Evolutionary conservation across 2,113 vertebrate species (phyloP).

Genomic region (Percopsis transmontana): DNA sequence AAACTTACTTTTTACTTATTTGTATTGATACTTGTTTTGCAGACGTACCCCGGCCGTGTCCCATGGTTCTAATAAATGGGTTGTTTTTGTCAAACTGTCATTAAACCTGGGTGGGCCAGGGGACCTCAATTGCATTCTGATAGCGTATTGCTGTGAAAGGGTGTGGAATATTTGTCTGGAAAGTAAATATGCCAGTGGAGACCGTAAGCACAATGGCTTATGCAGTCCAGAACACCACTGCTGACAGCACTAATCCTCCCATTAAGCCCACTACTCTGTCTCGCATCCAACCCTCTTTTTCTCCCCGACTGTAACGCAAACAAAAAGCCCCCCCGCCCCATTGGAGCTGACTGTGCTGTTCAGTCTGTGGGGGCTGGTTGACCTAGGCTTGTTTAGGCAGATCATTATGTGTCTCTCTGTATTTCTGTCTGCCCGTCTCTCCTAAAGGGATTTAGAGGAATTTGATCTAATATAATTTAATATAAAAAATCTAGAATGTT

Average conservation of each 20-base stretch:
- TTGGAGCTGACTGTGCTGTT: neutral
- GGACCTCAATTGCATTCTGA: neutral
- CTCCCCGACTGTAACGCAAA: slow-evolving; percentile 38
- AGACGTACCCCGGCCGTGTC: no score
- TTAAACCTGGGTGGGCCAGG: neutral
- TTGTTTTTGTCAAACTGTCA: neutral
- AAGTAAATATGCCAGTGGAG: slow-evolving; percentile 3
- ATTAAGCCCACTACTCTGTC: slow-evolving; percentile 26
- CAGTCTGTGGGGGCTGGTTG: slow-evolving; percentile 8
- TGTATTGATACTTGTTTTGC: no score
- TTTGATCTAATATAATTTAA: no score
- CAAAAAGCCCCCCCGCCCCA: slow-evolving; percentile 11
- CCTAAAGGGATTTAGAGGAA: no score
- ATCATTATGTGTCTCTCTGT: slow-evolving; percentile 22
- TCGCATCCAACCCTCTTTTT: slow-evolving; percentile 26
- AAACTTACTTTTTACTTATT: no score
- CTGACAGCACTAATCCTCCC: slow-evolving; percentile 52
- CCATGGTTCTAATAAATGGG: no score
- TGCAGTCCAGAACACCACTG: slow-evolving; percentile 21
- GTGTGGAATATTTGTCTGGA: neutral
- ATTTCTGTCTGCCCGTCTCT: neutral
- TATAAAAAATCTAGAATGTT: no score
- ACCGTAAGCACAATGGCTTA: slow-evolving; percentile 20
- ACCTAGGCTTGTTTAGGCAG: slow-evolving; percentile 16
- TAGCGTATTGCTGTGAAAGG: neutral